Percentiles rank a stretch among this genome's conserved stretches.
phyloP scores from a whole-genome alignment of 2,113 vertebrate species.

The Archilochus colubris region DNA sequence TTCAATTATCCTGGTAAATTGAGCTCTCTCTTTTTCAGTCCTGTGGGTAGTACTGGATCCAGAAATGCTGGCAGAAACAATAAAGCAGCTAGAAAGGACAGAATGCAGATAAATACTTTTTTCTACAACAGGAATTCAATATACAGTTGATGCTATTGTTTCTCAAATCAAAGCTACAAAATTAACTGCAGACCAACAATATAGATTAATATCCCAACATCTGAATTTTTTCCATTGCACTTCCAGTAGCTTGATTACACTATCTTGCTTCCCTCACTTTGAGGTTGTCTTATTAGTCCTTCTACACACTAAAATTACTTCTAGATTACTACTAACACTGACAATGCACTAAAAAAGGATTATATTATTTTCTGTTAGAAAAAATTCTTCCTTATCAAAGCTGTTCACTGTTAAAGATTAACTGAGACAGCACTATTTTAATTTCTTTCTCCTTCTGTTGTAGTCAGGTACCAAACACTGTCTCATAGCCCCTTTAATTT shows the following conservation, averaged over 20 bases:
- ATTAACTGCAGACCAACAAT: not conserved
- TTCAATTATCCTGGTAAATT: not conserved
- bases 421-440: not conserved
- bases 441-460: not conserved
- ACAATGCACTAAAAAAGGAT: not conserved
- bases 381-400: not conserved
- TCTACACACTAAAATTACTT: not conserved
- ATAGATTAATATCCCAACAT: not conserved
- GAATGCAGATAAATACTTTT: not conserved
- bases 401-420: not conserved
- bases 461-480: not conserved
- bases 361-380: not conserved
- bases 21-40: not conserved
- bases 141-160: not conserved
- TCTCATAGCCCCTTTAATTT: not conserved
- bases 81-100: not conserved
- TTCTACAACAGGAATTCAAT: not conserved
- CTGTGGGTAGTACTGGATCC: not conserved
- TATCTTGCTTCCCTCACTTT: not conserved
- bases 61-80: not conserved
- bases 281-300: not conserved
- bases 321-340: not conserved
- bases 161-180: not conserved
- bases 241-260: not conserved
- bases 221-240: not conserved